Base-by-base conservation (phyloP, 2,888 invertebrate species). In the Meiosimyza decipiens region DNA sequence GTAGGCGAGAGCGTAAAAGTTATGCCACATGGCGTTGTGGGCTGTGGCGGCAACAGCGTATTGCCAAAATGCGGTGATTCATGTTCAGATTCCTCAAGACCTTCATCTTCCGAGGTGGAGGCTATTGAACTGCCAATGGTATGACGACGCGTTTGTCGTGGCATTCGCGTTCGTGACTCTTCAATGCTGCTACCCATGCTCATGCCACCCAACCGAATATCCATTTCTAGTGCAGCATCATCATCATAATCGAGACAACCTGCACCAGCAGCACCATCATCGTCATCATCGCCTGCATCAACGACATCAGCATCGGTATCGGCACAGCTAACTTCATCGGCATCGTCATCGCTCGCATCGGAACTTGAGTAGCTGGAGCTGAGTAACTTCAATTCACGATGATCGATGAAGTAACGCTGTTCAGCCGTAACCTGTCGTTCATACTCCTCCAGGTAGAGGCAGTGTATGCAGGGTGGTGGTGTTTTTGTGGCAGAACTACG, bases 371-470 rank as follows among this genome's bases (percentile, higher is more conserved):
- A 89, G 81, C 89, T 89, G 75, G 88, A 88, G 78, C 89, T 89
- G 69, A 88, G 83, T n/a, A 87, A 85, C 18, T 79, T 81, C 28
- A 84, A 75, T 75, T 86, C 87, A 3, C 83, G 83, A 70, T 85
- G 83, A 65, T 86, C 85, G 52, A 84, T 82, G 22, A 85, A 84
- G 75, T 82, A 86, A 7, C 84, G 82, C 73, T 86, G 84, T 40
- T 87, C 87, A 15, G 87, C 87, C 7, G 87, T 85, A 76, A 89
- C 88, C 72, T 90, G 88, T 73, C 90, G 90, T 77, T 90, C 89
- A 89, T 93, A 93, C 81, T 93, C 92, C 82, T 94, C 93, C 86
- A 94, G 87, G 81, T 93, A 94, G 49, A 91, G 89, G 84, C 94
- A 94, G 82, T 94, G 94, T 77, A 93, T 91, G 86, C 94, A 94